A percentile compares a stretch with the other conserved stretches of the same genome.
Conservation (phyloP, 2,797 vertebrate genomes). For the Anas acuta region DNA sequence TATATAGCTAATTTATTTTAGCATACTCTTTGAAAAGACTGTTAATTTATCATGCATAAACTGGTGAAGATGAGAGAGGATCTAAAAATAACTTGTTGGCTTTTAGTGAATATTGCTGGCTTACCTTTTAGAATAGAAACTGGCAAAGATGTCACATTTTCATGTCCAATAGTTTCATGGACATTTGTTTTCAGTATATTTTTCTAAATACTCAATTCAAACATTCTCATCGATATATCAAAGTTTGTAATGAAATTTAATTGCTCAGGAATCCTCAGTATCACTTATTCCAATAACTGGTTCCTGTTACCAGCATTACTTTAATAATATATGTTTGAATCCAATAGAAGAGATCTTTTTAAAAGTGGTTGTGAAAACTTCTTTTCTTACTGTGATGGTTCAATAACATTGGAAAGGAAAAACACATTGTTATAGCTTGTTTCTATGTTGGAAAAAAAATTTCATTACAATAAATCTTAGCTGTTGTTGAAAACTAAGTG, state of each 20-base stretch:
- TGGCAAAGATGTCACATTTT: background rate
- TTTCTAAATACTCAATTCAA: background rate
- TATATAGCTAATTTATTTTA: background rate
- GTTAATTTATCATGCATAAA: background rate
- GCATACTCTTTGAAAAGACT: background rate
- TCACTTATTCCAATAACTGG: background rate
- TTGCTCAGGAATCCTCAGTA: background rate
- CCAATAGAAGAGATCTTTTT: background rate
- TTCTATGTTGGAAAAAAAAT: background rate
- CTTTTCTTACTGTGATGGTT: background rate
- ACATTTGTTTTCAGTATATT: background rate
- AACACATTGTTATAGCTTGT: background rate
- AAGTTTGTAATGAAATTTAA: background rate
- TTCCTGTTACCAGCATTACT: background rate
- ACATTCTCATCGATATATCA: background rate
- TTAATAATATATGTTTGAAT: background rate
- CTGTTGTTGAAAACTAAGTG: slow-evolving; percentile 27
- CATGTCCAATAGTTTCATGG: background rate
- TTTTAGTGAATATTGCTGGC: background rate
- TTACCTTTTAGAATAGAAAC: background rate
- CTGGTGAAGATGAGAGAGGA: background rate
- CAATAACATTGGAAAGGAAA: slow-evolving; percentile 19
- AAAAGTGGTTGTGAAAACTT: background rate
- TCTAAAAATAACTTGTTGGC: background rate
- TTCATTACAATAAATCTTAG: slow-evolving; percentile 19